Evolutionary conservation across 2,888 invertebrate genomes (phyloP), one percentile per base, ranked within the genome.

Genomic region (Apomyelois bistriatella): DNA sequence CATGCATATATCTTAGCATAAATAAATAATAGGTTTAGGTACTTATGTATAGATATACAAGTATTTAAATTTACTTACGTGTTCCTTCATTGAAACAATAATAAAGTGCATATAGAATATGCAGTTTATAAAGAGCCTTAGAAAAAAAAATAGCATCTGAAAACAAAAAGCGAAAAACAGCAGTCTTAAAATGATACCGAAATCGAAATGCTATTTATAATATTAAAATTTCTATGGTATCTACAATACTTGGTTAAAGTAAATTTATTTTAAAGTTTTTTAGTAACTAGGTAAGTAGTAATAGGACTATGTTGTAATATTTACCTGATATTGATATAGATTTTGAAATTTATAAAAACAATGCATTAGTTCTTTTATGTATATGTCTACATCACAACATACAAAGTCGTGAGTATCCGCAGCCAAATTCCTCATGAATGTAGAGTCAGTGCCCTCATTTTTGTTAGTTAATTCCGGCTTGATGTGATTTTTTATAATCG

Each of bases 281-380:
- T n/a, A n/a, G n/a, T n/a, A n/a, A n/a, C n/a, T n/a, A n/a, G n/a
- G n/a, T n/a, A n/a, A n/a, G n/a, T n/a, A n/a, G n/a, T n/a, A n/a
- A n/a, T n/a, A n/a, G n/a, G n/a, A n/a, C n/a, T n/a, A n/a, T n/a
- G n/a, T n/a, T n/a, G n/a, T n/a, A n/a, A n/a, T n/a, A 22, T 15
- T 16, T 43, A 53, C 58, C 58, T 58, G 58, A 30, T 52, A 58
- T 40, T 37, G 47, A 28, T 37, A 53, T 0, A 55, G 40, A 50
- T 30, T 38, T 35, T 46, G 15, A 35, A 46, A 46, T 35, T 32
- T 17, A 1, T 10, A 43, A 43, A 51, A 54, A 10, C 53, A 43
- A 2, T n/a, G n/a, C 1, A 57, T 12, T 17, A 57, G 43, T 35
- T 52, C 40, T 16, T 43, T 36, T 3, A 54, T 22, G 30, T 32